Percentiles rank a stretch among this genome's conserved stretches.
Evolutionary conservation across 2,888 invertebrate genomes (phyloP).

Genomic region (Chymomyza fuscimana): DNA sequence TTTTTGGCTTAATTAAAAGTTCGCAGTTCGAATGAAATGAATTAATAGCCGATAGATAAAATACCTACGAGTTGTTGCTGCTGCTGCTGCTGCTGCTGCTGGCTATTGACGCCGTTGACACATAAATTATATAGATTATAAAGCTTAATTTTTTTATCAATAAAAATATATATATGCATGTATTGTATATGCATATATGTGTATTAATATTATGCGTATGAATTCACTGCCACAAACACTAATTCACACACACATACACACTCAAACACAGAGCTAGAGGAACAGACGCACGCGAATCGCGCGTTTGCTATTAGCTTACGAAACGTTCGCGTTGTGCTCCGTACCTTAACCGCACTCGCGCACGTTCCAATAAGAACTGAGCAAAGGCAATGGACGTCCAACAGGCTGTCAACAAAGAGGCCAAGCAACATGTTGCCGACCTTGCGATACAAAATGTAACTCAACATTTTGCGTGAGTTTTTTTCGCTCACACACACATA

Average conservation of each 20-base stretch:
- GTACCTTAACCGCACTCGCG: constrained; percentile 49
- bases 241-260: constrained; percentile 15
- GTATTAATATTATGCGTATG: constrained; percentile 38
- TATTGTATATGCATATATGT: constrained; percentile 30
- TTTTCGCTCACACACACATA: not conserved
- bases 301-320: constrained; percentile 6
- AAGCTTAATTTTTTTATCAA: constrained; percentile 56
- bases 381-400: constrained; percentile 44
- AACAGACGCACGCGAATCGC: constrained; percentile 36
- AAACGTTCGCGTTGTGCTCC: constrained; percentile 17
- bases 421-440: constrained; percentile 67
- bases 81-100: constrained; percentile 5
- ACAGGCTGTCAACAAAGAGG: constrained; percentile 46
- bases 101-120: constrained; percentile 16
- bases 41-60: not conserved
- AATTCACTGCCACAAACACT: constrained; percentile 33
- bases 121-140: constrained; percentile 31
- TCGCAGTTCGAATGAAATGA: constrained; percentile 29
- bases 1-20: constrained; percentile 45
- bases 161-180: constrained; percentile 25
- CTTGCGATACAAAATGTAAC: constrained; percentile 40
- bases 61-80: constrained; percentile 16
- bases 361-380: constrained; percentile 68
- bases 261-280: not conserved
- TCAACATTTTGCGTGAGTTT: constrained; percentile 44